Evolutionary conservation across 2,888 invertebrate species (phyloP), one percentile per base, ranked within the genome.

Genomic region (Macrophya annulata): DNA sequence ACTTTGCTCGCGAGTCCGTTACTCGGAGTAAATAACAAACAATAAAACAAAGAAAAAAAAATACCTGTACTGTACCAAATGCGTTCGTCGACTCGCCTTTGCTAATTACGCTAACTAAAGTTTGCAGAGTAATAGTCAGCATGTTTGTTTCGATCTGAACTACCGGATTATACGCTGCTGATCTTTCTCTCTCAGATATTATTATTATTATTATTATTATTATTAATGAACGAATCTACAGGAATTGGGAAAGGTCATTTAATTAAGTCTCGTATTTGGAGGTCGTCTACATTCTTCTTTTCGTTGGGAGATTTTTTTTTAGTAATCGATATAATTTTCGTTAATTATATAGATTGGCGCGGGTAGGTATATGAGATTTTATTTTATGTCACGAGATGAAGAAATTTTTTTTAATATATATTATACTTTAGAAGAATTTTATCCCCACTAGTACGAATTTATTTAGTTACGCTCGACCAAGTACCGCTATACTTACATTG

Each of bases 401-500:
- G 25, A 68, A 65, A 31, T 65, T 68, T 68, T 17, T 15, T 48
- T 48, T 9, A 48, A 48, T 15, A 3, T 15, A 3, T 48, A 3
- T 15, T 12, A 15, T 48, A 48, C 15, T 48, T 48, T 1, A 31
- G 3, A 12, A 4, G 17, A 3, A 12, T 25, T 74, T 45, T 68
- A 17, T 5, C 37, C 37, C 65, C 25, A 37, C 72, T 12, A 72
- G 21, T 72, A 2, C 21, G 8, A 21, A 25, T 51, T 48, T 37
- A 25, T 25, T 48, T 37, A 25, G 9, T 55, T 21, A 31, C 77
- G 77, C 55, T 55, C 51, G 17, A 43, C 17, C 17, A n/a, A 37
- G 55, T 77, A 77, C 77, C 77, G 77, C 55, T 77, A 77, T 51
- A 74, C 72, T 74, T 74, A n/a, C 1, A 25, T 74, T 45, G 9